Base-by-base conservation (phyloP, 2,888 invertebrate species). In the Trachelus tabidus region DNA sequence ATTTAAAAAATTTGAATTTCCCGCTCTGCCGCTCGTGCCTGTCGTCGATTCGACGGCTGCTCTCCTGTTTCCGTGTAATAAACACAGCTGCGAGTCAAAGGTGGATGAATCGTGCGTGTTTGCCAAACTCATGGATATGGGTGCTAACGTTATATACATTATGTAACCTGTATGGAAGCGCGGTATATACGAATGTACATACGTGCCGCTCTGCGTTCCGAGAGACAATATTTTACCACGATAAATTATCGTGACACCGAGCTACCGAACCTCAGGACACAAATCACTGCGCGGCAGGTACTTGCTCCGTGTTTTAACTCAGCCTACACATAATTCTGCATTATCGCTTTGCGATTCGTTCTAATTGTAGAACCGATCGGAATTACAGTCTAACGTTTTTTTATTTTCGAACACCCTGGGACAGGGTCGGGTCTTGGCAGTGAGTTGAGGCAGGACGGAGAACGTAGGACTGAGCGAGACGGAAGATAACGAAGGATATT, bases 181-280 rank as follows among this genome's bases (percentile, higher is more conserved):
- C 15, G 35, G 35, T 35, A 35, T 56, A 56, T 23, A 56, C 15
- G 56, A 56, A 23, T 56, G 23, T 56, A 23, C 23, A 23, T 56
- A 56, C 56, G 23, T 6, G 56, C 56, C 56, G 23, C 40, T 15
- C 40, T 23, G 15, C 56, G 56, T 56, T 56, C 79, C 81, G 82
- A 82, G 82, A 81, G 84, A 86, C 85, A 84, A 86, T 88, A 87
- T 88, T 89, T 87, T 85, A 85, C 83, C 77, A 79, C 86, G 83
- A 88, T 90, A 90, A 89, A 90, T 89, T 89, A 88, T 86, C 83
- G 84, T 82, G 78, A 82, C 80, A 80, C 73, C 35, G 76, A 74
- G 77, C 77, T 80, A 75, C 68, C 75, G 81, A 81, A 81, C 80
- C 78, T 77, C 79, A 78, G 73, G 76, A 77, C 73, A 82, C 80